Base-by-base conservation (phyloP, 2,113 vertebrate species). In the Platanista minor region DNA sequence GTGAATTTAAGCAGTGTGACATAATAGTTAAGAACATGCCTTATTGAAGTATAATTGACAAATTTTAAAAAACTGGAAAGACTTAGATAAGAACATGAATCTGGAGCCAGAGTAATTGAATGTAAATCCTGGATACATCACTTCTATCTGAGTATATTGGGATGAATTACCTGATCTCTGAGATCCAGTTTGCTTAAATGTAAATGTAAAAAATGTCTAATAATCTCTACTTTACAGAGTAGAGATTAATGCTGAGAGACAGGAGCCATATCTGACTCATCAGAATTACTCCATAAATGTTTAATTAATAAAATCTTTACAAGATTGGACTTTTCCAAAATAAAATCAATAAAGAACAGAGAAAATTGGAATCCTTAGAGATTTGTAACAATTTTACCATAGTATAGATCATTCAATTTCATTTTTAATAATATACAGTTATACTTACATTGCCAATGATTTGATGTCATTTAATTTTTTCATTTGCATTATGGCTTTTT, bases 401-500 rank as follows among this genome's bases (percentile, higher is more conserved):
- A 80, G 92, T 85, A 41, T 27, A 33, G 29, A 33, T 85, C 14
- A 90, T 21, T 75, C 11, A 8, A 43, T 94, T 95, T 90, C 6
- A 97, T 36, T 90, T 75, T 96, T 92, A 94, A 81, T 81, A 74
- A 67, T 46, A n/a, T 31, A 61, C 8, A 84, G 2, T 12, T 71
- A 67, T 57, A 71, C 85, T 80, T 84, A 25, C 27, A 54, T 29
- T 94, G 61, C 2, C 41, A 91, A 27, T 91, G 43, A 97, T 87
- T 74, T 82, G 29, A 49, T 27, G 20, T 57, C 43, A 83, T 69
- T 75, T 92, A 36, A 36, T 67, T 1, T 87, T 93, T 80, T 90
- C n/a, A 46, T 92, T 83, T 97, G 6, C 8, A 71, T 90, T 12
- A 25, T 90, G 57, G 15, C 12, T n/a, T 39, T 97, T 97, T 93